These are phyloP conservation scores for Phlogophora meticulosa DNA, from an alignment of 2,888 invertebrate species.

Conservation along the genomic window DNA sequence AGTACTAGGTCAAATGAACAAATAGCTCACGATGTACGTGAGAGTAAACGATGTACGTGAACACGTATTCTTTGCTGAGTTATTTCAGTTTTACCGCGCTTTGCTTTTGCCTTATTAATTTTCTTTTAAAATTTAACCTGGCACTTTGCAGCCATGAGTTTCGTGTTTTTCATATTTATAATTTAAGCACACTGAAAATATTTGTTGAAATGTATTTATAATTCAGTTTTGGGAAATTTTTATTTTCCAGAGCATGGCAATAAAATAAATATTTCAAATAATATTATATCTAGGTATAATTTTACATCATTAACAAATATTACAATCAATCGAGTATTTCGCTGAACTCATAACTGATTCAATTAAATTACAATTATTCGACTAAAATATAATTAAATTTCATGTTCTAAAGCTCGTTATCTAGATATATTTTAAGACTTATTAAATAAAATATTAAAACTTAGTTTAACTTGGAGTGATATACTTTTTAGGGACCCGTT, in stretches of 20 bases:
- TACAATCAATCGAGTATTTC: background rate
- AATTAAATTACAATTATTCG: background rate
- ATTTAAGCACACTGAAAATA: background rate
- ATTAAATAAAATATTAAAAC: background rate
- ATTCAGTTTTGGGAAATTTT: background rate
- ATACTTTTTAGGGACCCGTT: no score
- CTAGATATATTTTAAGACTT: background rate
- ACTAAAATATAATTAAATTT: background rate
- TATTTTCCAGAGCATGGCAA: no score
- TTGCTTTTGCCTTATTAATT: conserved; percentile 35
- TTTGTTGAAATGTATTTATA: background rate
- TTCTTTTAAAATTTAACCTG: conserved; percentile 29
- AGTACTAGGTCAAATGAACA: conserved; percentile 54
- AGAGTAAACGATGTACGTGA: conserved; percentile 44
- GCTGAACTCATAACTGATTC: background rate
- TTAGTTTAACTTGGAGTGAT: background rate
- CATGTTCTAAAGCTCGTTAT: background rate
- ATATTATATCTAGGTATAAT: conserved; percentile 3
- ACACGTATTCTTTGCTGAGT: conserved; percentile 45
- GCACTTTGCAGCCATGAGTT: conserved; percentile 8
- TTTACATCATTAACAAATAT: background rate
- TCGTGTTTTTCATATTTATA: conserved; percentile 11
- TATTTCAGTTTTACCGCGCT: conserved; percentile 48
- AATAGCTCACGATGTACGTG: conserved; percentile 50
- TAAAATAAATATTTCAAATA: no score